A percentile compares a stretch with the other conserved stretches of the same genome.
phyloP scores from a whole-genome alignment of 2,113 vertebrate species.

The Pipa parva region DNA sequence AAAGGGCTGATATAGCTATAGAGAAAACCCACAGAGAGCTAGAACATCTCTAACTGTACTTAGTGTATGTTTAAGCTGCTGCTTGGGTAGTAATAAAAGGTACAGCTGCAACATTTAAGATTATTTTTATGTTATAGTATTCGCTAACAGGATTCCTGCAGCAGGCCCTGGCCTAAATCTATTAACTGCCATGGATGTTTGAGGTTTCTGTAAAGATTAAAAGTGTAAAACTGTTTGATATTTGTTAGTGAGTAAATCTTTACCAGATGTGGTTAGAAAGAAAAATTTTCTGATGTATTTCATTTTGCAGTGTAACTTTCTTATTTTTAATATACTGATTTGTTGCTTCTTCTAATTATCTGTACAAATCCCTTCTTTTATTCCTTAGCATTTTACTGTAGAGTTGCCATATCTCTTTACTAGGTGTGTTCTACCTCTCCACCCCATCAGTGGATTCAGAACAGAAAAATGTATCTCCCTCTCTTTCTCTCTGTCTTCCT shows the following conservation, averaged over 20 bases:
- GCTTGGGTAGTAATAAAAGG: too few relatives aligned
- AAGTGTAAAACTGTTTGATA: too few relatives aligned
- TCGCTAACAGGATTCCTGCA: background rate
- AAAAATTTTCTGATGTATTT: background rate
- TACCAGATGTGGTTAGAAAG: constrained; percentile 9
- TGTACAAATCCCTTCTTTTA: background rate
- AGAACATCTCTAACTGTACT: too few relatives aligned
- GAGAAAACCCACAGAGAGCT: too few relatives aligned
- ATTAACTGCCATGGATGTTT: background rate
- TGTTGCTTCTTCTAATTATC: background rate
- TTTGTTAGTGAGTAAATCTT: constrained; percentile 1
- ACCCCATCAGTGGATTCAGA: background rate
- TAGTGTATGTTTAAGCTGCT: too few relatives aligned
- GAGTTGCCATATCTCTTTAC: background rate
- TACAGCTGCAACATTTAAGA: background rate
- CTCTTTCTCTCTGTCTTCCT: too few relatives aligned
- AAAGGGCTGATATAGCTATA: too few relatives aligned
- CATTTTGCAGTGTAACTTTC: background rate
- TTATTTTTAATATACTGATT: background rate
- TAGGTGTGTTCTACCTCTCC: background rate
- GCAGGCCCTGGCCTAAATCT: background rate
- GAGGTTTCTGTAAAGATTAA: background rate
- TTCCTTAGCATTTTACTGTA: background rate
- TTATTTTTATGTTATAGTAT: background rate
- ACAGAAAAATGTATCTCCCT: too few relatives aligned